Evolutionary conservation across 2,888 invertebrate genomes (phyloP), one percentile per base, ranked within the genome.

Genomic region (Petrolisthes manimaculis): DNA sequence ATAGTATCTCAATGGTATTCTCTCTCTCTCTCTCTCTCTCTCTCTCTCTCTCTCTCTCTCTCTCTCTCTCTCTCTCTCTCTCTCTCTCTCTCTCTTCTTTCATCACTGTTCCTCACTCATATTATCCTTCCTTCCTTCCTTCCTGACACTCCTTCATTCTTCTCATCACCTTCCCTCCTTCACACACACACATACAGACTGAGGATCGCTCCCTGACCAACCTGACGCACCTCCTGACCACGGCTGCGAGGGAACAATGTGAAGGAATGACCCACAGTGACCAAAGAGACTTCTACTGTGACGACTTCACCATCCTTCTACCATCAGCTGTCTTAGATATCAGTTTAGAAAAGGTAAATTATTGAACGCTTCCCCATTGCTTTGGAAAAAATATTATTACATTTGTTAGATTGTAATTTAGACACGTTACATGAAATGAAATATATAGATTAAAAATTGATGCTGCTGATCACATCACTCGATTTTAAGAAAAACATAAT

Each of bases 151-250:
- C 9, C 1, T 37, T 37, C 37, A 2, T 37, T 37, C 37, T 37
- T 2, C 3, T 12, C 9, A 61, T 18, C 61, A 12, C 61, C 61
- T 61, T 61, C 61, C 61, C 61, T 61, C 14, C 61, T 61, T 6
- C 14, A n/a, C n/a, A n/a, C n/a, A n/a, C n/a, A 6, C 61, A 1
- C 61, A 61, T 3, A 71, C 21, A 71, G 71, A 51, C 5, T 8
- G 61, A 80, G 3, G 21, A 21, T 21, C 21, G 56, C 61, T 24
- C 4, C 21, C 5, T 81, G 21, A 54, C 55, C 14, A 81, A 24
- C 67, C 61, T 56, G 37, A 37, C 37, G 8, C 55, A 82, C 24
- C 55, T 86, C 5, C 86, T 86, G 75, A 86, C 86, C 67, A 75
- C 18, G 55, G 82, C 82, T 1, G 77, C 82, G n/a, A 74, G 75